Percentiles rank a stretch among this genome's conserved stretches.
Conservation (phyloP, 30 jellyfish, hydroid and myxozoan species). For the Rhopilema esculentum region DNA sequence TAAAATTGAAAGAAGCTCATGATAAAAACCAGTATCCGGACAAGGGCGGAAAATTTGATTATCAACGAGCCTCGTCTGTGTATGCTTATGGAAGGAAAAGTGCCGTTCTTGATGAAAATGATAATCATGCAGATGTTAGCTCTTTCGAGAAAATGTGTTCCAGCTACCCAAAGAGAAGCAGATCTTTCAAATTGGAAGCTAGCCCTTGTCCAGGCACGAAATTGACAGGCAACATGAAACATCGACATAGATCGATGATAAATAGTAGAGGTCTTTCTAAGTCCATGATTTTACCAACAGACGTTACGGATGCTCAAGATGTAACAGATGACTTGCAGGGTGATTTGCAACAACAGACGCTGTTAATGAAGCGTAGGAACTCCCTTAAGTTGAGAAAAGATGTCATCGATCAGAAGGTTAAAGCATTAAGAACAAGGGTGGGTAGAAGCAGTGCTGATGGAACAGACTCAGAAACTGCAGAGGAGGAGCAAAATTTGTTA, state of each 20-base stretch:
- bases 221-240: not conserved
- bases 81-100: slow-evolving; percentile 1
- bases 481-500: slow-evolving; percentile 39
- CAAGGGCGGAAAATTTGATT: not conserved
- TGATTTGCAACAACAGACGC: slow-evolving; percentile 46
- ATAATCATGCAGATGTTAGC: slow-evolving; percentile 5
- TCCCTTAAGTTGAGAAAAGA: slow-evolving; percentile 53
- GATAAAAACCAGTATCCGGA: slow-evolving; percentile 55
- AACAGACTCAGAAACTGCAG: slow-evolving; percentile 31
- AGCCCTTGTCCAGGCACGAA: not conserved
- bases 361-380: slow-evolving; percentile 66
- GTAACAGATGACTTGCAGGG: slow-evolving; percentile 14
- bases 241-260: not conserved
- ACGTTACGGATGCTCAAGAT: not conserved
- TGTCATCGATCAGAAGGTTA: slow-evolving; percentile 27
- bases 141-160: slow-evolving; percentile 14
- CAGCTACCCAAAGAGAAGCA: slow-evolving; percentile 27
- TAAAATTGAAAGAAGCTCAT: slow-evolving; percentile 65
- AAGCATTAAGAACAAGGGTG: slow-evolving; percentile 31
- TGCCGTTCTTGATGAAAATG: slow-evolving; percentile 31
- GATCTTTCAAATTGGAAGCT: not conserved
- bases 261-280: not conserved
- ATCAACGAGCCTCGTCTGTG: slow-evolving; percentile 19
- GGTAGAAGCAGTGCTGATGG: slow-evolving; percentile 4
- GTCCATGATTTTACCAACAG: not conserved